phyloP scores from a whole-genome alignment of 2,113 vertebrate genomes.

The Tetrao urogallus region DNA sequence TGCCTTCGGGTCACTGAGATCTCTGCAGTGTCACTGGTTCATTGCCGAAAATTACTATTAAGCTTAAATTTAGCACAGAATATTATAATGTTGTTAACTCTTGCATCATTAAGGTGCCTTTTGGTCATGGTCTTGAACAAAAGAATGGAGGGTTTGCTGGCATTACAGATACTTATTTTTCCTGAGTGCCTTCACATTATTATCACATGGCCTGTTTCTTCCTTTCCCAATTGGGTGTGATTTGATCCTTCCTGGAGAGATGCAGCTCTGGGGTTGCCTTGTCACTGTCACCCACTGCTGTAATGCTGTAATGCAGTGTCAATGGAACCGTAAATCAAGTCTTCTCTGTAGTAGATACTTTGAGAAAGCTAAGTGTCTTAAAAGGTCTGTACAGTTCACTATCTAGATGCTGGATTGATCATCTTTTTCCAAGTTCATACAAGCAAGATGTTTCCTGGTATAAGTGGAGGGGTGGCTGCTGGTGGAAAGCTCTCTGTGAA shows the following conservation, averaged over 20 bases:
- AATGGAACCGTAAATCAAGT: not conserved
- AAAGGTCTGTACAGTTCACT: not conserved
- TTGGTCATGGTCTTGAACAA: not conserved
- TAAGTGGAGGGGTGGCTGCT: not conserved
- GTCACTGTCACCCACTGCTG: not conserved
- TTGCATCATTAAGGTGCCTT: not conserved
- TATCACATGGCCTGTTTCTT: accelerated
- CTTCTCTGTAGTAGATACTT: not conserved
- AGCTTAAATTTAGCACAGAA: not conserved
- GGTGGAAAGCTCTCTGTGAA: not conserved
- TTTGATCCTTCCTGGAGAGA: not conserved
- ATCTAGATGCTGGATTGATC: not conserved
- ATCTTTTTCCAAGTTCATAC: not conserved
- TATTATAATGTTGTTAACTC: not conserved
- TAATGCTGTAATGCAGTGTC: not conserved
- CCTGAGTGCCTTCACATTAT: accelerated
- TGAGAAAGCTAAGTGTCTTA: not conserved
- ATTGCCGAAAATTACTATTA: not conserved
- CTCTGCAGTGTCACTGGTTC: not conserved
- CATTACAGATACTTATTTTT: not conserved
- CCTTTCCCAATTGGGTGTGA: not conserved
- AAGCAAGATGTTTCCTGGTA: not conserved
- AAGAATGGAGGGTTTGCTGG: accelerated
- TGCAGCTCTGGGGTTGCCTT: not conserved
- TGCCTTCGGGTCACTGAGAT: not conserved